Evolutionary conservation across 2,797 vertebrate species (phyloP).

Genomic region (Phalloptychus januarius): DNA sequence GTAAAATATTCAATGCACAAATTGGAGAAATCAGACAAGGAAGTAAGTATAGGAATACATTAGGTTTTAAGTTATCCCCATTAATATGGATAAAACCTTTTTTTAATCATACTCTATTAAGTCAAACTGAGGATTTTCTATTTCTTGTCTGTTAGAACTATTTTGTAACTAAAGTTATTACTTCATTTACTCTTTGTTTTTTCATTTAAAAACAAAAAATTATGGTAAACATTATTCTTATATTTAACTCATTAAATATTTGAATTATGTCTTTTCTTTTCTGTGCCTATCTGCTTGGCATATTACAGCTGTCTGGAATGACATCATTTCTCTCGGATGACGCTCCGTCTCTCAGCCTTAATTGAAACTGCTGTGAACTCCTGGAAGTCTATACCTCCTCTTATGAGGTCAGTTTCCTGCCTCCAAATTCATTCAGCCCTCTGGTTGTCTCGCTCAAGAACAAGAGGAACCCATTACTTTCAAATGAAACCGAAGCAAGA

Average conservation of each 20-base stretch:
- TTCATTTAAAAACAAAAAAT: neutral
- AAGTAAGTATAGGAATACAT: constrained; percentile 30
- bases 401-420: constrained; percentile 73
- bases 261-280: neutral
- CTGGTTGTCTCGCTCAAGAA: constrained; percentile 75
- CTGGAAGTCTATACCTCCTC: constrained; percentile 60
- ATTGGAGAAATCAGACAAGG: constrained; percentile 42
- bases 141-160: neutral
- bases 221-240: neutral
- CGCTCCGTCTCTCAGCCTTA: constrained; percentile 61
- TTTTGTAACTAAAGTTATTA: neutral
- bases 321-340: constrained; percentile 63
- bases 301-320: constrained; percentile 49
- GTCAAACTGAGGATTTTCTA: neutral
- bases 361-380: constrained; percentile 75
- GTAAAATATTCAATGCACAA: constrained; percentile 53
- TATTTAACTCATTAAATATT: neutral
- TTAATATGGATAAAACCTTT: neutral
- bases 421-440: constrained; percentile 73
- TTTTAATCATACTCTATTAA: neutral
- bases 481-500: constrained; percentile 80
- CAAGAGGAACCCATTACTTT: constrained; percentile 74
- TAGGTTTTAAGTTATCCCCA: constrained; percentile 32
- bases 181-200: neutral
- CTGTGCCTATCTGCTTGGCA: constrained; percentile 16